Evolutionary conservation across 2,888 invertebrate genomes (phyloP).

Genomic region (Podotricha telesiphe): DNA sequence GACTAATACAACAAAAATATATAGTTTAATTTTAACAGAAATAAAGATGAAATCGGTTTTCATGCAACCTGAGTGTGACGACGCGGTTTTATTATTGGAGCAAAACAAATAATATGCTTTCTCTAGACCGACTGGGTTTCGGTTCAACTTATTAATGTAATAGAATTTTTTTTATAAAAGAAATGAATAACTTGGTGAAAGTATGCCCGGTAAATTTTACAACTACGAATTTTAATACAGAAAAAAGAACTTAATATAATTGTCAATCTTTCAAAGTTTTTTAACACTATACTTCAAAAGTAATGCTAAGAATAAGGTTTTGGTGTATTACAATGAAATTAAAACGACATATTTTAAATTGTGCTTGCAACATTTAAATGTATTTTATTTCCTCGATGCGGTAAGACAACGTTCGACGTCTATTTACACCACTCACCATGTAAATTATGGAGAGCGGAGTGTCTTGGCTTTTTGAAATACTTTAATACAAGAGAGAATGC

Average conservation of each 20-base stretch:
- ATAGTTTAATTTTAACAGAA: constrained; percentile 5
- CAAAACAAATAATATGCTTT: constrained; percentile 74
- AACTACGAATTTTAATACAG: constrained; percentile 8
- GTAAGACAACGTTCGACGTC: no score
- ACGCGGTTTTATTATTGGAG: constrained; percentile 69
- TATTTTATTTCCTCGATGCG: no score
- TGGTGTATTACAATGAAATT: neutral
- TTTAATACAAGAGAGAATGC: no score
- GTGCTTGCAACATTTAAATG: no score
- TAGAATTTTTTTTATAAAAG: constrained; percentile 33
- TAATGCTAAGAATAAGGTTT: neutral
- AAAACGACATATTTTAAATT: no score
- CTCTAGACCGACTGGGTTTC: constrained; percentile 50
- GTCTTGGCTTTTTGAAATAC: no score
- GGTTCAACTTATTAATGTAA: constrained; percentile 38
- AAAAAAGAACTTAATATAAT: neutral
- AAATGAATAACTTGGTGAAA: constrained; percentile 36
- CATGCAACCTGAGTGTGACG: constrained; percentile 56
- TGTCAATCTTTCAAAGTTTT: neutral
- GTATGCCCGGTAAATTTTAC: constrained; percentile 26
- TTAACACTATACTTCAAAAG: neutral
- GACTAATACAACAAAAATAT: neutral
- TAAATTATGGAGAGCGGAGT: no score
- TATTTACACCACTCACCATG: no score
- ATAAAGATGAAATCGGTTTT: constrained; percentile 46